Evolutionary conservation across 1,140 invertebrate genomes (phyloP).

Genomic region (Doryteuthis pealeii): DNA sequence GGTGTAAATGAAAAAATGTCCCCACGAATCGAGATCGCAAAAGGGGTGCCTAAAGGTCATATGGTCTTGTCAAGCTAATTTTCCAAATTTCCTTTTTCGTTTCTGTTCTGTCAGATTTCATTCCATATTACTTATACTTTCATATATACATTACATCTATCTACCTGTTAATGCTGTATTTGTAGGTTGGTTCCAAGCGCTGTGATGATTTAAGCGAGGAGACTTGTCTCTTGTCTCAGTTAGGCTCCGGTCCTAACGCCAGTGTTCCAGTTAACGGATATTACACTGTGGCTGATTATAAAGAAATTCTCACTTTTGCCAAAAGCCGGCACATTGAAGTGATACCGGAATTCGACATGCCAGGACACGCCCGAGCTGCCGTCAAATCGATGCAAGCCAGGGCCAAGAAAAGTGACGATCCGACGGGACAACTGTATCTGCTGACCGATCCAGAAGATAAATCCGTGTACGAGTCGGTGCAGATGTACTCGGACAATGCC

Average conservation of each 20-base stretch:
- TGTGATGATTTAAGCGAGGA: constrained; percentile 43
- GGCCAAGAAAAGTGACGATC: constrained; percentile 22
- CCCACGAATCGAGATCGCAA: too few species aligned
- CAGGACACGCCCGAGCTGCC: constrained; percentile 50
- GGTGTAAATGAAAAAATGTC: too few species aligned
- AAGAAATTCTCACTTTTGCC: constrained; percentile 42
- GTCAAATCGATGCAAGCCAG: constrained; percentile 44
- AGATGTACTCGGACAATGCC: constrained; percentile 51
- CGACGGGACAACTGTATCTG: constrained; percentile 30
- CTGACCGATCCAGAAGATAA: constrained; percentile 45
- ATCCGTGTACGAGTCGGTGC: constrained; percentile 47
- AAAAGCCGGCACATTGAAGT: constrained; percentile 41
- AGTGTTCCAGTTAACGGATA: constrained; percentile 37
- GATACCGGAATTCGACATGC: constrained; percentile 57
- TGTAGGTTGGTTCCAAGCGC: constrained; percentile 43
- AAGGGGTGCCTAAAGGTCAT: too few species aligned
- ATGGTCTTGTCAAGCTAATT: too few species aligned
- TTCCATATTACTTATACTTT: too few species aligned
- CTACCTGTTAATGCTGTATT: constrained; percentile 3
- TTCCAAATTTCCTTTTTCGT: too few species aligned
- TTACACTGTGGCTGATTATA: constrained; percentile 42
- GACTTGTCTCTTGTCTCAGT: constrained; percentile 39
- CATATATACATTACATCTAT: too few species aligned
- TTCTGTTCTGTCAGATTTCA: too few species aligned
- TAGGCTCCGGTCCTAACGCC: constrained; percentile 46